phyloP scores from a whole-genome alignment of 2,888 invertebrate genomes.

The Antitype chi region DNA sequence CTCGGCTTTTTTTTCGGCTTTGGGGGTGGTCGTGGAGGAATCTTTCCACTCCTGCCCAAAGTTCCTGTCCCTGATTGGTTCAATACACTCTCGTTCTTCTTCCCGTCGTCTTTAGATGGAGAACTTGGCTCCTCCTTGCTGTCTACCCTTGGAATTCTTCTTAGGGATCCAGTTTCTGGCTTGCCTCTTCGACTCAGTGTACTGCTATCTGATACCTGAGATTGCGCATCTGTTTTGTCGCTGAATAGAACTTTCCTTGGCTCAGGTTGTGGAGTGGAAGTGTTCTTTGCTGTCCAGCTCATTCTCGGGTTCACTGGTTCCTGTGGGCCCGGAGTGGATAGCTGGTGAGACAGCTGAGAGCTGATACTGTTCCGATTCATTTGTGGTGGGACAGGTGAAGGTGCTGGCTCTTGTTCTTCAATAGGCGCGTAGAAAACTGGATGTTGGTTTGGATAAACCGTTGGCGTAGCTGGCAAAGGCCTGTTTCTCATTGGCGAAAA shows the following conservation, averaged over 20 bases:
- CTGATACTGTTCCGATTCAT: conserved; percentile 88
- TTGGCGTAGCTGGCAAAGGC: conserved; percentile 92
- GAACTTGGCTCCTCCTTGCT: conserved; percentile 81
- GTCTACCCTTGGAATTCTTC: conserved; percentile 81
- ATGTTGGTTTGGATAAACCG: conserved; percentile 84
- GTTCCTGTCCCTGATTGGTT: conserved; percentile 88
- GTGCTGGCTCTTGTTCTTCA: conserved; percentile 89
- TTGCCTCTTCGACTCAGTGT: conserved; percentile 87
- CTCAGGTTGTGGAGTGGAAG: conserved; percentile 87
- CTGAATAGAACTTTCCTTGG: conserved; percentile 84
- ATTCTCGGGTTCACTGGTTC: conserved; percentile 87
- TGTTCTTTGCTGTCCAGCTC: conserved; percentile 89
- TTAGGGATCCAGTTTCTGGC: conserved; percentile 89
- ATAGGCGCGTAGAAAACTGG: conserved; percentile 88
- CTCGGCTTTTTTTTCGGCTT: conserved; percentile 95
- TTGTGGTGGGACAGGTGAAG: conserved; percentile 86
- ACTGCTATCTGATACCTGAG: conserved; percentile 81
- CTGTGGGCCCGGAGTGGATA: conserved; percentile 88
- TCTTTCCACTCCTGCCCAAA: conserved; percentile 91
- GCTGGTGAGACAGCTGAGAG: conserved; percentile 87
- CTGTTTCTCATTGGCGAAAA: conserved; percentile 92
- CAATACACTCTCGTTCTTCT: conserved; percentile 80
- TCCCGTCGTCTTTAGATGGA: conserved; percentile 83
- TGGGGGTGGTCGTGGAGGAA: conserved; percentile 96
- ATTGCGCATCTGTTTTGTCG: conserved; percentile 81